Evolutionary conservation across 2,113 vertebrate species (phyloP).

Genomic region (Neoarius graeffei): DNA sequence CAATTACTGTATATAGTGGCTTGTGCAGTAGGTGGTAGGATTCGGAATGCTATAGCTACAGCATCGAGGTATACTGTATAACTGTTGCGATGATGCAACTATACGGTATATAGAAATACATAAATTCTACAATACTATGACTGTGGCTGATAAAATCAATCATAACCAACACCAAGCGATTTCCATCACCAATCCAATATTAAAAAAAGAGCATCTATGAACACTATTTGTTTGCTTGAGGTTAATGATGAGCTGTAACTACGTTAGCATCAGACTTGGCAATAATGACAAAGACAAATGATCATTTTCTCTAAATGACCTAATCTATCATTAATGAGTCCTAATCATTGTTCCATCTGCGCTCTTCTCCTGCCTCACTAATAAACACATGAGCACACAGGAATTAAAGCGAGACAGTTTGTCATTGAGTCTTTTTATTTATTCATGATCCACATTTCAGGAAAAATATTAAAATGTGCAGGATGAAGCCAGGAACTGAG

Average conservation of each 20-base stretch:
- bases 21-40: neutral
- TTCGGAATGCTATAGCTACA: neutral
- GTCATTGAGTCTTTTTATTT: neutral
- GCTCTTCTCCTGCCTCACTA: neutral
- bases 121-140: neutral
- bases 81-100: neutral
- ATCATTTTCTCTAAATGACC: constrained; percentile 5
- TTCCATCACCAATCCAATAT: neutral
- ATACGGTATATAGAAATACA: neutral
- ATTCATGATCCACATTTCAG: neutral
- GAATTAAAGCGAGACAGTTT: constrained; percentile 10
- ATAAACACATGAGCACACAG: neutral
- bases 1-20: neutral
- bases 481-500: neutral
- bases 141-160: neutral
- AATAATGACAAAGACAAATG: neutral
- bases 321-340: constrained; percentile 35
- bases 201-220: neutral
- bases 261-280: neutral
- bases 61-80: neutral
- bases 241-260: neutral
- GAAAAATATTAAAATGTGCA: neutral
- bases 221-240: neutral
- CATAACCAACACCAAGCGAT: neutral
- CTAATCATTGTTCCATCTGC: constrained; percentile 16